Evolutionary conservation across 1,140 invertebrate species (phyloP), one percentile per base, ranked within the genome.

Genomic region (Stenopsyche tienmushanensis): DNA sequence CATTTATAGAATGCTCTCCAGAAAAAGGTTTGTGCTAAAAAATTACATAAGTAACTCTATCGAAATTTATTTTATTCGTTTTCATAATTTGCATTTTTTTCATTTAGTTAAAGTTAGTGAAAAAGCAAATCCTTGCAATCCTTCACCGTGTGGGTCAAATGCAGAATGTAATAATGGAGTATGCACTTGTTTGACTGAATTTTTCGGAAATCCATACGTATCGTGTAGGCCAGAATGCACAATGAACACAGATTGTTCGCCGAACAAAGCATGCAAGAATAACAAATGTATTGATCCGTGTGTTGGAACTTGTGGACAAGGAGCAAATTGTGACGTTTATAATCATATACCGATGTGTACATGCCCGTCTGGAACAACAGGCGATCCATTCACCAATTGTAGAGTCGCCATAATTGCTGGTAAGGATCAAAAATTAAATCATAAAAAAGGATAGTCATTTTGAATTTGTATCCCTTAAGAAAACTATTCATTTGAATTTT

Each of bases 201-300:
- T 83, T 72, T 83, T 84, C 70, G 86, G 86, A 55, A 84, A 86
- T 74, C 84, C 85, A 9, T 87, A 86, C 63, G 71, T 77, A 52
- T 77, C 82, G 23, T 89, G 87, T 75, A 77, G 85, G 72, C 82
- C 86, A 44, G 85, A 87, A 80, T 88, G 86, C 74, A 79, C 83
- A 44, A 78, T 85, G 1, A 88, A 85, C 73, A 80, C 79, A 25
- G 87, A 88, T 74, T 88, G 87, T 77, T 75, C 84, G 2, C 80
- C 82, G 39, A 83, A 86, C 55, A 82, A 78, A 71, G 85, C 90
- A 1, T 93, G 91, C 70, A 83, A 90, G 15, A 83, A 83, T 65
- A 86, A 87, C 70, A 89, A 88, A 79, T 92, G 91, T 73, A 75
- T 82, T 25, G 88, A 93, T 75, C 90, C 90, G 17, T 93, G 90